phyloP scores from a whole-genome alignment of 2,797 vertebrate species.

The Geotrypetes seraphini region DNA sequence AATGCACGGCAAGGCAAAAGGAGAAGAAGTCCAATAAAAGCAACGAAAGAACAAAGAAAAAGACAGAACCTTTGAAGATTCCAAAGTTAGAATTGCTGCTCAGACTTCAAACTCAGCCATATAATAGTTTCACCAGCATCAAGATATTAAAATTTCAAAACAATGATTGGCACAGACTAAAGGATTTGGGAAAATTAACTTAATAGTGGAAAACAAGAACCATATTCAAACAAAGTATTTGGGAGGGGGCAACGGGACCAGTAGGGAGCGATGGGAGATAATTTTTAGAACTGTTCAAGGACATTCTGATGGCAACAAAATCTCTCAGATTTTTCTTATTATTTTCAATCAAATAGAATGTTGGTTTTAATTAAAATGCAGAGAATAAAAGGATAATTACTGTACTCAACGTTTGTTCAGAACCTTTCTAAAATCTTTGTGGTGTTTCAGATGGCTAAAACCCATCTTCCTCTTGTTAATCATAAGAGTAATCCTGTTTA shows the following conservation, averaged over 20 bases:
- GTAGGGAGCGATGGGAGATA: neutral
- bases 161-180: too few relatives aligned
- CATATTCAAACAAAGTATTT: too few relatives aligned
- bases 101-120: too few relatives aligned
- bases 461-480: slow-evolving; percentile 52
- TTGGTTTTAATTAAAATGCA: slow-evolving; percentile 11
- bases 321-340: slow-evolving; percentile 25
- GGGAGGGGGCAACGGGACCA: neutral
- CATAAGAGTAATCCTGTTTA: slow-evolving; percentile 47
- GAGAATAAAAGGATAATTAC: too few relatives aligned
- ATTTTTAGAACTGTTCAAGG: slow-evolving; percentile 20
- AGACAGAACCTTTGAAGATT: neutral
- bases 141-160: too few relatives aligned
- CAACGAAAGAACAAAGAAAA: fast-evolving
- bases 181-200: too few relatives aligned
- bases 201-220: too few relatives aligned
- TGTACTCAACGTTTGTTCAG: too few relatives aligned
- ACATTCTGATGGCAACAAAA: slow-evolving; percentile 18
- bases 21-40: slow-evolving; percentile 19
- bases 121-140: too few relatives aligned
- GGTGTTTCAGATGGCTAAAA: slow-evolving; percentile 28
- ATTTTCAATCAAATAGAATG: slow-evolving; percentile 16
- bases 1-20: too few relatives aligned
- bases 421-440: too few relatives aligned
- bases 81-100: neutral